These are phyloP conservation scores for Epizoanthus fatuus DNA, from an alignment of 92 coral and sea anemone genomes.

Conservation along the genomic window DNA sequence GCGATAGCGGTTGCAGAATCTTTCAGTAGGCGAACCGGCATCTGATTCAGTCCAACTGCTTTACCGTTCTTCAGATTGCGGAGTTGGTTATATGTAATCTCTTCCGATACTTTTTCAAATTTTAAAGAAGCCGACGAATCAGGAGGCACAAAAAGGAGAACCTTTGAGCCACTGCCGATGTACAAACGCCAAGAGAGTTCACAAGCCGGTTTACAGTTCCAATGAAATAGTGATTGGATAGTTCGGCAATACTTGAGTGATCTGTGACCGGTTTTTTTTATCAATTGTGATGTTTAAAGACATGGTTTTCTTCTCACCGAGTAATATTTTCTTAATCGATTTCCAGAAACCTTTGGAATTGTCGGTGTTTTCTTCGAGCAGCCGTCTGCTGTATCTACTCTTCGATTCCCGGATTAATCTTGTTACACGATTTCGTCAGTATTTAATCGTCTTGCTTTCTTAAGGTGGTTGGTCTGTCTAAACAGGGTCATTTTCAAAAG, in stretches of 20 bases:
- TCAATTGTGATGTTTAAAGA: background rate
- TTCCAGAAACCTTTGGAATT: background rate
- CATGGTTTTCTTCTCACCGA: background rate
- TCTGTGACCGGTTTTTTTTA: background rate
- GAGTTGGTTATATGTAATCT: background rate
- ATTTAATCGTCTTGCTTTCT: no score
- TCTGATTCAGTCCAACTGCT: background rate
- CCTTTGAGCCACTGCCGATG: no score
- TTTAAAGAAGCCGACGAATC: background rate
- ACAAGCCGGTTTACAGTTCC: background rate
- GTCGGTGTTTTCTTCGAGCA: background rate
- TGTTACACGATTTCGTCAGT: background rate
- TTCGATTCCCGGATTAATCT: background rate
- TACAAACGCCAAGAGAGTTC: no score
- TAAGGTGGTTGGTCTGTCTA: no score
- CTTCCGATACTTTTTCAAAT: background rate
- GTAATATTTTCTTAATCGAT: background rate
- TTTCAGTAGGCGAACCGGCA: conserved; percentile 1
- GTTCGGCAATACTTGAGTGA: background rate
- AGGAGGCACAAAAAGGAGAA: no score
- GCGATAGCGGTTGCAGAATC: background rate
- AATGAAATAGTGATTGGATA: background rate
- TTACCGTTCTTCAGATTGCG: background rate
- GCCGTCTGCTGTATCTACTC: background rate
- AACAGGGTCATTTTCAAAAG: no score